These are phyloP conservation scores for Hippopotamus amphibius DNA, from an alignment of 2,113 vertebrate species.

Conservation along the genomic window DNA sequence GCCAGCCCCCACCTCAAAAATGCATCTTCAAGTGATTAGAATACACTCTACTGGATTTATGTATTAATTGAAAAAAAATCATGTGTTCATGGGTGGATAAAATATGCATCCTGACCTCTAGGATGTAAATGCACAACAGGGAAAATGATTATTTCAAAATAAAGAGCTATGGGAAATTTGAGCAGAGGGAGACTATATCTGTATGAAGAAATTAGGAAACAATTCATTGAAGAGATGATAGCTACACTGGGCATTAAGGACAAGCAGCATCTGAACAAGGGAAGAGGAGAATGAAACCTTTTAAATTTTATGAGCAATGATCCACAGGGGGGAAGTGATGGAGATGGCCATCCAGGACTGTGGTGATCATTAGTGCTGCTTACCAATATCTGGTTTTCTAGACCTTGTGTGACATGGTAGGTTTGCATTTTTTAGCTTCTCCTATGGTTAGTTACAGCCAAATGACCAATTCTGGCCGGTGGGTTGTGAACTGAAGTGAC, in stretches of 20 bases:
- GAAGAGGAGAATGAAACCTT: background rate
- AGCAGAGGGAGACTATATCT: background rate
- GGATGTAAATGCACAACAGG: conserved; percentile 36
- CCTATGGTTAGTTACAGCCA: background rate
- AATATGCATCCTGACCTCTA: background rate
- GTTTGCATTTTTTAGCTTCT: background rate
- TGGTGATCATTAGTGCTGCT: background rate
- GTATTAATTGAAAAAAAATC: background rate
- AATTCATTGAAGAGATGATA: background rate
- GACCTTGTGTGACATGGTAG: background rate
- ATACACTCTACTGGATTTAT: conserved; percentile 1
- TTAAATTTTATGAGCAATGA: background rate
- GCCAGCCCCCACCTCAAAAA: background rate
- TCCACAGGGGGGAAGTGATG: background rate
- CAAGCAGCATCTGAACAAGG: background rate
- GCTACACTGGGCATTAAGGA: background rate
- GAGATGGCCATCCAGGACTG: background rate
- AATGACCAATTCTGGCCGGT: conserved; percentile 17
- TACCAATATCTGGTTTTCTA: background rate
- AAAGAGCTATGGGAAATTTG: background rate
- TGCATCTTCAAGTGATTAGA: background rate
- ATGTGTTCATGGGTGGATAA: background rate
- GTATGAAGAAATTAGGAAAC: background rate
- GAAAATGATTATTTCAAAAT: conserved; percentile 22
- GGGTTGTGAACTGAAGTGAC: background rate